A percentile compares a stretch with the other conserved stretches of the same genome.
Evolutionary conservation across 1,140 invertebrate genomes (phyloP).

Genomic region (Neoseiulus cucumeris): DNA sequence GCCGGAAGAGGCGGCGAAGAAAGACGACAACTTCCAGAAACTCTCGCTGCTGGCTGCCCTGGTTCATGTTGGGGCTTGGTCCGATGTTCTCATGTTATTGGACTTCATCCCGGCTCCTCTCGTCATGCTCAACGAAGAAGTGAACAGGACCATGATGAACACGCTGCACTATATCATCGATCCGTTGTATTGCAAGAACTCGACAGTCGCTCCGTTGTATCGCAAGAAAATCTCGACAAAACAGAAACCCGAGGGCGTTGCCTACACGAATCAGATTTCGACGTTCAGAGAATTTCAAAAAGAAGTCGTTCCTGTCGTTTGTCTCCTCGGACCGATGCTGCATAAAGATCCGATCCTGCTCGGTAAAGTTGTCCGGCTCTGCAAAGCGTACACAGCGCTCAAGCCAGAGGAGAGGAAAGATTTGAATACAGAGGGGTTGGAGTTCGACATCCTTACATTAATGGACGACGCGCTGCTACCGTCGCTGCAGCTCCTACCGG

Average conservation of each 20-base stretch:
- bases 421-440: constrained; percentile 26
- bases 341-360: constrained; percentile 62
- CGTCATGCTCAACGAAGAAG: constrained; percentile 1
- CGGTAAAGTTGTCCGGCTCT: constrained; percentile 38
- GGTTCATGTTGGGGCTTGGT: constrained; percentile 70
- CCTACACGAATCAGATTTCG: constrained; percentile 29
- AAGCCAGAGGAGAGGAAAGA: constrained; percentile 16
- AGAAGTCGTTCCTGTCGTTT: constrained; percentile 64
- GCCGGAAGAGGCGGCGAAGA: background rate
- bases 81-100: constrained; percentile 53
- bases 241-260: background rate
- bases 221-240: background rate
- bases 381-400: constrained; percentile 37
- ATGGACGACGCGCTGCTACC: constrained; percentile 71
- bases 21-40: constrained; percentile 43
- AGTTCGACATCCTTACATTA: constrained; percentile 59
- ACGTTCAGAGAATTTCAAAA: constrained; percentile 49
- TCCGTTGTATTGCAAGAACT: background rate
- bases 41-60: constrained; percentile 73
- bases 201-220: background rate
- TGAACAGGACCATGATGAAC: constrained; percentile 7
- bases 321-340: constrained; percentile 64
- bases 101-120: constrained; percentile 50
- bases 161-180: constrained; percentile 31
- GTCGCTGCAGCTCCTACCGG: constrained; percentile 67